Conservation (phyloP, 2,888 invertebrate genomes). For the Drosophila cracens region DNA sequence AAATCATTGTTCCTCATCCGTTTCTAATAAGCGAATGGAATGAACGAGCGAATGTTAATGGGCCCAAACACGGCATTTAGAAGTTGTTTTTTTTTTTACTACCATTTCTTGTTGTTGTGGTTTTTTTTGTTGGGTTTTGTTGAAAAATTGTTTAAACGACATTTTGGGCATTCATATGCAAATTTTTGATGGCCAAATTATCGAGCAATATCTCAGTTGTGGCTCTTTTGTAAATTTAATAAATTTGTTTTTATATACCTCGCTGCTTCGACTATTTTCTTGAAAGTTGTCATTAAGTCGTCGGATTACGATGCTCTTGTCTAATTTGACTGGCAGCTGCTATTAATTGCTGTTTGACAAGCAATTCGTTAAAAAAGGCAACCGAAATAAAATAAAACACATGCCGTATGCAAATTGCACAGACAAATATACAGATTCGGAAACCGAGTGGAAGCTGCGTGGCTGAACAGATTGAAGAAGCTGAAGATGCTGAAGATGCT, state of each 20-base stretch:
- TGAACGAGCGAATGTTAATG: constrained; percentile 58
- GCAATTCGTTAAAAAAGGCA: constrained; percentile 63
- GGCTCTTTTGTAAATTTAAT: constrained; percentile 65
- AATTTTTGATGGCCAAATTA: constrained; percentile 75
- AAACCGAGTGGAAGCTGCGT: constrained; percentile 5
- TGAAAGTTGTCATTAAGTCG: constrained; percentile 78
- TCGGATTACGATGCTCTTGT: constrained; percentile 48
- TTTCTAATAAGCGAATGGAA: constrained; percentile 67
- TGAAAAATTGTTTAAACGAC: constrained; percentile 51
- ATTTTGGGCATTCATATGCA: constrained; percentile 67
- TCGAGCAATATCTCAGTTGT: constrained; percentile 54
- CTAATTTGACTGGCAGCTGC: constrained; percentile 69
- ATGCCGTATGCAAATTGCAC: constrained; percentile 63
- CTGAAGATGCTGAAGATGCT: not conserved
- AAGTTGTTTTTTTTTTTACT: constrained; percentile 17
- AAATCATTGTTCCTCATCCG: constrained; percentile 66
- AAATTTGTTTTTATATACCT: constrained; percentile 69
- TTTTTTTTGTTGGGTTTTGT: not conserved
- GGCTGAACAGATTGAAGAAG: not conserved
- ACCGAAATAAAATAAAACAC: constrained; percentile 24
- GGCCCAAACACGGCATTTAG: constrained; percentile 60
- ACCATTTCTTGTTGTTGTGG: not conserved
- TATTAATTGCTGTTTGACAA: constrained; percentile 72
- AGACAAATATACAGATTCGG: constrained; percentile 13
- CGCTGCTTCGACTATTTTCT: constrained; percentile 53